These are phyloP conservation scores for Arenicola marina DNA, from an alignment of 2,888 invertebrate species.

Conservation along the genomic window DNA sequence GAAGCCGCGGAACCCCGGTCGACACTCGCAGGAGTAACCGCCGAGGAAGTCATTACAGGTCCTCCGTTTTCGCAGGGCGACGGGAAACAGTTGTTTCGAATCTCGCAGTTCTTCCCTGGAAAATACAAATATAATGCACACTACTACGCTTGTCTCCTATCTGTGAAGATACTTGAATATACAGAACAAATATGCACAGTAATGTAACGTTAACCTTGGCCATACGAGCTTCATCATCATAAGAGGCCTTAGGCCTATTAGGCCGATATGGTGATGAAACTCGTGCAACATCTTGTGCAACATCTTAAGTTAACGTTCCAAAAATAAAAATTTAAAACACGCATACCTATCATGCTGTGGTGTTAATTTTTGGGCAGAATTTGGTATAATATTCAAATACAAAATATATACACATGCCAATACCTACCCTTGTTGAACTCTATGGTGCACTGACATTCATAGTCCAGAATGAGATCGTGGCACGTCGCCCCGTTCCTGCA, in stretches of 20 bases:
- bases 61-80: conserved; percentile 27
- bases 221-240: too few relatives aligned
- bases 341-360: too few relatives aligned
- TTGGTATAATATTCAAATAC: background rate
- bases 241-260: too few relatives aligned
- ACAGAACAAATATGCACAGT: too few relatives aligned
- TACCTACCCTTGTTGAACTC: conserved; percentile 29
- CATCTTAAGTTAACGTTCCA: too few relatives aligned
- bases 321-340: too few relatives aligned
- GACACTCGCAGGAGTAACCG: conserved; percentile 25
- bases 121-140: too few relatives aligned
- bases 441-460: conserved; percentile 78
- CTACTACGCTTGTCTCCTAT: too few relatives aligned
- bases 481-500: conserved; percentile 69
- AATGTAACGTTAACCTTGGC: too few relatives aligned
- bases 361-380: background rate
- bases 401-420: background rate
- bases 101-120: conserved; percentile 36
- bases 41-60: conserved; percentile 17
- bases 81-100: conserved; percentile 25
- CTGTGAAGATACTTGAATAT: too few relatives aligned
- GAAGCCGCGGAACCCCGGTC: conserved; percentile 26
- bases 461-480: conserved; percentile 82
- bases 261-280: too few relatives aligned
- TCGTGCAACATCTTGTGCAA: too few relatives aligned